These are phyloP conservation scores for Myotis findleyi DNA, from an alignment of 2,797 vertebrate species.

Conservation along the genomic window DNA sequence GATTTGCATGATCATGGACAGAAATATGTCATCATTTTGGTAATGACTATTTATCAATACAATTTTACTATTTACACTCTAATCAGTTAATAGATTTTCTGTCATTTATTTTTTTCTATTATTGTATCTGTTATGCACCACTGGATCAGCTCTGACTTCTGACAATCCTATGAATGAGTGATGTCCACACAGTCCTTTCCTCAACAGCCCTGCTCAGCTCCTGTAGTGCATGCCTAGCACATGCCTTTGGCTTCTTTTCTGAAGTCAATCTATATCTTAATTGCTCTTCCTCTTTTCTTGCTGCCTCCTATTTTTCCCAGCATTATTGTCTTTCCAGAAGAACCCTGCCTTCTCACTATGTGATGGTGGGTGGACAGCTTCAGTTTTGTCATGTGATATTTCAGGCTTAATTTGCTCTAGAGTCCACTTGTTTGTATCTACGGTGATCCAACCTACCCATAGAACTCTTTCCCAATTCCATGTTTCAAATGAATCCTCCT, in stretches of 20 bases:
- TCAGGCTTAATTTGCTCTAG: not conserved
- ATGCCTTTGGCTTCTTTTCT: not conserved
- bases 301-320: not conserved
- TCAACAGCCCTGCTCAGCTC: not conserved
- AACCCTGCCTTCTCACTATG: not conserved
- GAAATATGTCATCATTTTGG: constrained; percentile 96
- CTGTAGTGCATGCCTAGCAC: too few relatives aligned
- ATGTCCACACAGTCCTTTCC: not conserved
- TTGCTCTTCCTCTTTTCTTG: not conserved
- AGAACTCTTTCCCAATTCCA: not conserved
- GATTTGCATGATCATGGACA: constrained; percentile 92
- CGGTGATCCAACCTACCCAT: too few relatives aligned
- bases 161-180: not conserved
- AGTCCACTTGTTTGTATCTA: not conserved
- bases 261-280: not conserved
- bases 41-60: constrained; percentile 80
- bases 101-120: not conserved
- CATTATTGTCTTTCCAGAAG: not conserved
- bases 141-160: not conserved
- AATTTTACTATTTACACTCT: not conserved
- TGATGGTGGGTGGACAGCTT: not conserved
- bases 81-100: not conserved
- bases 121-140: not conserved
- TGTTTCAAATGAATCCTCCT: not conserved
- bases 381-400: not conserved